Conservation (phyloP, 2,888 invertebrate species). For the Drosophila melanosoma region DNA sequence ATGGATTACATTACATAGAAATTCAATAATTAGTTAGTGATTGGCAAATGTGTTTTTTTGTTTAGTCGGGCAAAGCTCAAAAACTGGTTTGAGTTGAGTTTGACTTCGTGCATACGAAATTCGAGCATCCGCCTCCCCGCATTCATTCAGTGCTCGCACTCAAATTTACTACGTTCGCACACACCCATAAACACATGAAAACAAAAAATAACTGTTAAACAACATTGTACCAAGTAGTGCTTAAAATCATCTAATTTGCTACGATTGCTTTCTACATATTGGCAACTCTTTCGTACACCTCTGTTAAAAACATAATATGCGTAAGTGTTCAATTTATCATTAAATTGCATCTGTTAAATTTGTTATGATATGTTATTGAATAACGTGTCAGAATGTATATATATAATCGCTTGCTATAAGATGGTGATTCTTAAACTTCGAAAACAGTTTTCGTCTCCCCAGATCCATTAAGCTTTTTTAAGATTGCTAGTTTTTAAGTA, state of each 20-base stretch:
- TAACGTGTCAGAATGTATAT: neutral
- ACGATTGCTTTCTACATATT: neutral
- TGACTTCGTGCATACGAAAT: constrained; percentile 45
- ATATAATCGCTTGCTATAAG: neutral
- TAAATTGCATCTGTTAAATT: constrained; percentile 1
- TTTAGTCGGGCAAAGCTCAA: constrained; percentile 39
- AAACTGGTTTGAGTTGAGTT: constrained; percentile 66
- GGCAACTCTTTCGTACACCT: neutral
- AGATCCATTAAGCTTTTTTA: neutral
- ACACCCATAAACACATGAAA: constrained; percentile 28
- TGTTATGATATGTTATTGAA: neutral
- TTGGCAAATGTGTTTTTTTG: constrained; percentile 24
- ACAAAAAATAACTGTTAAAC: constrained; percentile 32
- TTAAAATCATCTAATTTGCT: constrained; percentile 11
- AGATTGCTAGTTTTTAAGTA: neutral
- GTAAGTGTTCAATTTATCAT: constrained; percentile 39
- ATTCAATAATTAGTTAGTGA: constrained; percentile 6
- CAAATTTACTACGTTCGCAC: constrained; percentile 28
- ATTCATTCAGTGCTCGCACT: constrained; percentile 37
- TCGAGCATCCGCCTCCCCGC: constrained; percentile 10
- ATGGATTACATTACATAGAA: constrained; percentile 1
- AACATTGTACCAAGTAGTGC: constrained; percentile 14
- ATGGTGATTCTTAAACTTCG: neutral
- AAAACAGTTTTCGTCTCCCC: neutral
- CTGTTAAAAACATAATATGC: constrained; percentile 36